Evolutionary conservation across 2,113 vertebrate genomes (phyloP), one percentile per base, ranked within the genome.

Genomic region (Prunella himalayana): DNA sequence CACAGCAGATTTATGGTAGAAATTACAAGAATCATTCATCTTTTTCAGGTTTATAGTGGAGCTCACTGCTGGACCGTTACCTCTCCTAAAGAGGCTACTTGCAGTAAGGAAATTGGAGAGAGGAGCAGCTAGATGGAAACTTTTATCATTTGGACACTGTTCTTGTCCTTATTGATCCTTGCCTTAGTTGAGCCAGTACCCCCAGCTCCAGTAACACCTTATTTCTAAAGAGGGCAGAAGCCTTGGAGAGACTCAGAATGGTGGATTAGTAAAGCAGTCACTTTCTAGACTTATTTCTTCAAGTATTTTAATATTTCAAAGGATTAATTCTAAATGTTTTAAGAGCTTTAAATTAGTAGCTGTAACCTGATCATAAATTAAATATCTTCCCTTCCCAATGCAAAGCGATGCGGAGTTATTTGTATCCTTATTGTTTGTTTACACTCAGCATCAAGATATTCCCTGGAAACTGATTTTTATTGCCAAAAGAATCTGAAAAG

Each of bases 331-430:
- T 97, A 91, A 97, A 97, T 96, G 89, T 97, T 98, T 98, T 77
- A 97, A 93, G 81, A 97, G 94, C 90, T 97, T 97, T 97, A 97
- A 97, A 97, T 97, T 96, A 97, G 86, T 81, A 96, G 96, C 81
- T 70, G 92, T 96, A 97, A 97, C 86, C 66, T 97, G 95, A 97
- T 61, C 54, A 54, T 92, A 92, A 97, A 97, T 93, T 93, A 92
- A 96, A 86, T 78, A 60, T 57, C 10, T 37, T 66, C 65, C 82
- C 81, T 59, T 22, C 79, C 54, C 94, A 96, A 66, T 51, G 47
- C 80, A 94, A 94, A 90, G 37, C 12, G 31, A 60, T 57, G 23
- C 30, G 15, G 51, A 47, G 70, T 90, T 97, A 94, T 96, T 96
- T 95, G 88, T 96, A 56, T 54, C 90, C 94, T 97, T 91, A 76